Evolutionary conservation across 2,113 vertebrate species (phyloP).

Genomic region (Macquaria ambigua): DNA sequence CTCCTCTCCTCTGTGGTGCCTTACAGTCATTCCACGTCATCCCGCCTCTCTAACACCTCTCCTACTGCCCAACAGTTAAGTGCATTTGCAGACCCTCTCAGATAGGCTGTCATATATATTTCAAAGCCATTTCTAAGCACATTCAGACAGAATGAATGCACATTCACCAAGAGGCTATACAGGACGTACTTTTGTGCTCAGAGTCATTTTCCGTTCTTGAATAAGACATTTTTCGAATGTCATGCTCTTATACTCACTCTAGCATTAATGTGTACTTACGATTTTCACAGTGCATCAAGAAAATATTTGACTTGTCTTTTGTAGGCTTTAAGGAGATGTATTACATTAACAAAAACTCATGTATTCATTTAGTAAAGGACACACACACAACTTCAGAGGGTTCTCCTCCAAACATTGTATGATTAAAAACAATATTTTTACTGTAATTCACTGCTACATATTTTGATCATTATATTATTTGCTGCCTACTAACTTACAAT

Average conservation of each 20-base stretch:
- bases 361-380: conserved; percentile 6
- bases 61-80: conserved; percentile 52
- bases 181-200: conserved; percentile 3
- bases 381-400: background rate
- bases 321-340: background rate
- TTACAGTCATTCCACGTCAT: conserved; percentile 48
- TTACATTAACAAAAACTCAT: background rate
- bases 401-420: background rate
- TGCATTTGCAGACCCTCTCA: conserved; percentile 66
- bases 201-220: conserved; percentile 47
- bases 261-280: background rate
- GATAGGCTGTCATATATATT: conserved; percentile 74
- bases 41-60: conserved; percentile 58
- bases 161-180: conserved; percentile 41
- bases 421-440: background rate
- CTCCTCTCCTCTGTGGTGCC: conserved; percentile 19
- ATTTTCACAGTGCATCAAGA: conserved; percentile 19
- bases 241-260: conserved; percentile 14
- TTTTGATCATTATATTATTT: background rate
- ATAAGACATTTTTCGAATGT: conserved; percentile 38
- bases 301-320: conserved; percentile 16
- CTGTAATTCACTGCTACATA: background rate
- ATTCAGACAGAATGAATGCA: conserved; percentile 52
- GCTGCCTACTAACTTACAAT: background rate
- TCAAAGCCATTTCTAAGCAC: conserved; percentile 68